A percentile compares a stretch with the other conserved stretches of the same genome.
These are phyloP conservation scores for Phaedon cochleariae DNA, from an alignment of 2,888 invertebrate genomes.

Conservation along the genomic window DNA sequence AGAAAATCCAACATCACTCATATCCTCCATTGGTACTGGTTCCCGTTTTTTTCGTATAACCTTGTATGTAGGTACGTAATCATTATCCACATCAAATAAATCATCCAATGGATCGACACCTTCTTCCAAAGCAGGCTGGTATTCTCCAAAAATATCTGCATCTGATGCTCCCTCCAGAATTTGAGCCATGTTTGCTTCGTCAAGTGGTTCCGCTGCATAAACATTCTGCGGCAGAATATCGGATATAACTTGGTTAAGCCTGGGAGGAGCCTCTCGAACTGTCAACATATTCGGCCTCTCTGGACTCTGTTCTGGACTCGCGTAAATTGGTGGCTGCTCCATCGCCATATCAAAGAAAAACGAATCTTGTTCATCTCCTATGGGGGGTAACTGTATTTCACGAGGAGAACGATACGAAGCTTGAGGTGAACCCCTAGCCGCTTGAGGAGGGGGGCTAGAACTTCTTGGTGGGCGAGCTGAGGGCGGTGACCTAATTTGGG, in stretches of 20 bases:
- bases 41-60: neutral
- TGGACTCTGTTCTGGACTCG: neutral
- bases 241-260: neutral
- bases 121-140: neutral
- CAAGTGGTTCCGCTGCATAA: neutral
- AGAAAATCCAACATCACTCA: neutral
- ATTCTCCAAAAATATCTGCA: neutral
- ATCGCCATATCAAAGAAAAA: constrained; percentile 2
- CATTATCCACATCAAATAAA: neutral
- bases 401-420: constrained; percentile 1
- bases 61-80: neutral
- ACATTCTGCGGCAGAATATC: constrained; percentile 2
- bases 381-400: neutral
- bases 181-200: neutral
- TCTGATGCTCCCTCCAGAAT: neutral
- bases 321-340: neutral
- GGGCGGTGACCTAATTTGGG: neutral
- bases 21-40: neutral
- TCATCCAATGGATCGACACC: neutral
- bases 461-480: neutral
- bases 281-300: neutral
- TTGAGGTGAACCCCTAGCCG: too few relatives aligned
- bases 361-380: neutral
- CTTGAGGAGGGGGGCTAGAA: neutral
- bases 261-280: neutral